Evolutionary conservation across 92 coral and sea anemone genomes (phyloP), one percentile per base, ranked within the genome.

Genomic region (Virgularia gustaviana): DNA sequence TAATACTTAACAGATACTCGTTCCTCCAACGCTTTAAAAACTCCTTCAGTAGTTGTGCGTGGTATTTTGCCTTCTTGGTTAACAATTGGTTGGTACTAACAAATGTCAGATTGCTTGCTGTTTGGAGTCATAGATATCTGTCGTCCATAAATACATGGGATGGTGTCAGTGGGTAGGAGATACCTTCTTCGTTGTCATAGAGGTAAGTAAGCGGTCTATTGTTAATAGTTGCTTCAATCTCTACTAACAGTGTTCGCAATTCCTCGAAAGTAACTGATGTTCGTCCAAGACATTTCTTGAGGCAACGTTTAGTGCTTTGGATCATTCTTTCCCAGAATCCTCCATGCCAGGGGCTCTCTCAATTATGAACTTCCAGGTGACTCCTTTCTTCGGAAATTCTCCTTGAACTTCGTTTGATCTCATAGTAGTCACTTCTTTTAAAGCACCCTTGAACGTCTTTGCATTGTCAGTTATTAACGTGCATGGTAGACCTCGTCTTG

Each of bases 301-400:
- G 41, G 1, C 70, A 63, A 0, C 70, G 35, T 28, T 65, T 65
- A 1, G 32, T 32, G 20, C 57, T 65, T 24, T 30, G 44, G 28
- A 65, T 49, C 57, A 65, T 22, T 8, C 34, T 55, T 38, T 65
- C 57, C 72, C 72, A 65, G 28, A 42, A 65, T 16, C 72, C 72
- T 0, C 72, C 56, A 29, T 65, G 72, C 72, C 72, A 43, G 2
- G 72, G 72, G 72, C 72, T 29, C 30, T 65, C 47, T 44, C 72
- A 42, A 32, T 43, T 15, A 65, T 65, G 47, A 38, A 65, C 27
- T 42, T 25, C 72, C 72, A 65, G 0, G 52, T 0, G 3, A 65
- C 57, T 9, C 72, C 72, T 20, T 63, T 37, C n/a, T n/a, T n/a
- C 25, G 49, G 4, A 0, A 63, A 34, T 0, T 20, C 28, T 63